Percentiles rank a stretch among this genome's conserved stretches.
Evolutionary conservation across 2,113 vertebrate species (phyloP).

Genomic region (Aspidoscelis tigris): DNA sequence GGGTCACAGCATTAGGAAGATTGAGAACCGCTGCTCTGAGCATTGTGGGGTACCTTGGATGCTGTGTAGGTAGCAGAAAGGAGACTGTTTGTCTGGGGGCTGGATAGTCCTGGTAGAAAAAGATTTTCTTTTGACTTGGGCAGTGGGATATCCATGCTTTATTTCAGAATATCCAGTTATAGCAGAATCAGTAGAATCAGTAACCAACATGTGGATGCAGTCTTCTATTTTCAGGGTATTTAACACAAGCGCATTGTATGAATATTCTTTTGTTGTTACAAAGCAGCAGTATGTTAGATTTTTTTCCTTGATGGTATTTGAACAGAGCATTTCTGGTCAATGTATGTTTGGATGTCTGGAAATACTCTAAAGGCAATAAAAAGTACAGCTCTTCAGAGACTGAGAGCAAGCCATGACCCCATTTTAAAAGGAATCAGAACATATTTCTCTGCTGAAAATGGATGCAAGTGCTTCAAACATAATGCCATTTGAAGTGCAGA

Average conservation of each 20-base stretch:
- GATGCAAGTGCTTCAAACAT: background rate
- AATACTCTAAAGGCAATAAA: background rate
- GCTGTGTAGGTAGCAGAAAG: too few relatives aligned
- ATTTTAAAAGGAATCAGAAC: background rate
- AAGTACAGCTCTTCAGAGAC: background rate
- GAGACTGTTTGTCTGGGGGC: too few relatives aligned
- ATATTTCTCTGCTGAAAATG: background rate
- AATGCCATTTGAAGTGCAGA: background rate
- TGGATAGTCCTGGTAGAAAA: too few relatives aligned
- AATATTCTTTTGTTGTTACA: background rate
- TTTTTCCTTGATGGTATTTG: background rate
- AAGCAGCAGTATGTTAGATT: background rate
- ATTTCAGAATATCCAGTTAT: too few relatives aligned
- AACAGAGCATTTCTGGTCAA: background rate
- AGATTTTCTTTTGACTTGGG: too few relatives aligned
- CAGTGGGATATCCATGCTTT: too few relatives aligned
- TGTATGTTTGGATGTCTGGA: background rate
- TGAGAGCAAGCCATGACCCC: background rate
- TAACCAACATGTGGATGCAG: background rate
- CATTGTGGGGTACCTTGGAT: too few relatives aligned
- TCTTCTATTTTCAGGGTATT: background rate
- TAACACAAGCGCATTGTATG: background rate
- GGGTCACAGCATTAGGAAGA: too few relatives aligned
- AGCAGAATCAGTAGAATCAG: too few relatives aligned
- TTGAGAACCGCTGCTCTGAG: too few relatives aligned